These are phyloP conservation scores for Hippocampus comes DNA, from an alignment of 2,113 vertebrate species.

Conservation along the genomic window DNA sequence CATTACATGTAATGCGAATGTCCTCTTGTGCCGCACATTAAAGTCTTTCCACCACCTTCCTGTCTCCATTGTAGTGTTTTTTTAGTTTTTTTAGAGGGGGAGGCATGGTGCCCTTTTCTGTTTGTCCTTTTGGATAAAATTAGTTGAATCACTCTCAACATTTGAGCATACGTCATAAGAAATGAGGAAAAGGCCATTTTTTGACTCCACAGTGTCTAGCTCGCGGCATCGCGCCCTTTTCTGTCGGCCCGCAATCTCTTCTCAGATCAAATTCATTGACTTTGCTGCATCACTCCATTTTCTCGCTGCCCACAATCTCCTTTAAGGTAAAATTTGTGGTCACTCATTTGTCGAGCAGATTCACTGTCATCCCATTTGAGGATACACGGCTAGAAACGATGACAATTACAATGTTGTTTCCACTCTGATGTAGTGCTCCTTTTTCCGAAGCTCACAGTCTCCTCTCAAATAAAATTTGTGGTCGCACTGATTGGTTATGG, in stretches of 20 bases:
- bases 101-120: not conserved
- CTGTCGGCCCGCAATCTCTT: too few species aligned
- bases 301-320: too few species aligned
- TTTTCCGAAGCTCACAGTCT: too few species aligned
- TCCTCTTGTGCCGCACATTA: slow-evolving; percentile 62
- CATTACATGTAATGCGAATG: slow-evolving; percentile 52
- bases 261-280: too few species aligned
- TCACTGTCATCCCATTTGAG: too few species aligned
- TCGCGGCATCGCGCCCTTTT: not conserved
- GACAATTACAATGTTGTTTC: too few species aligned
- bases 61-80: slow-evolving; percentile 8
- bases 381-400: too few species aligned
- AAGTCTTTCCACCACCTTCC: slow-evolving; percentile 46
- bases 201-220: not conserved
- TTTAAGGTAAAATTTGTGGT: not conserved
- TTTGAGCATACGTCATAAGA: not conserved
- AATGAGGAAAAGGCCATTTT: not conserved
- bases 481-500: too few species aligned
- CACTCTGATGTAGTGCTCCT: too few species aligned
- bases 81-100: not conserved
- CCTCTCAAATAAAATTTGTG: too few species aligned
- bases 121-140: not conserved
- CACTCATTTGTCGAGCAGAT: too few species aligned
- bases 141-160: not conserved
- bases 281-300: too few species aligned